phyloP scores from a whole-genome alignment of 2,797 vertebrate species.

The Orestias chungarensis region DNA sequence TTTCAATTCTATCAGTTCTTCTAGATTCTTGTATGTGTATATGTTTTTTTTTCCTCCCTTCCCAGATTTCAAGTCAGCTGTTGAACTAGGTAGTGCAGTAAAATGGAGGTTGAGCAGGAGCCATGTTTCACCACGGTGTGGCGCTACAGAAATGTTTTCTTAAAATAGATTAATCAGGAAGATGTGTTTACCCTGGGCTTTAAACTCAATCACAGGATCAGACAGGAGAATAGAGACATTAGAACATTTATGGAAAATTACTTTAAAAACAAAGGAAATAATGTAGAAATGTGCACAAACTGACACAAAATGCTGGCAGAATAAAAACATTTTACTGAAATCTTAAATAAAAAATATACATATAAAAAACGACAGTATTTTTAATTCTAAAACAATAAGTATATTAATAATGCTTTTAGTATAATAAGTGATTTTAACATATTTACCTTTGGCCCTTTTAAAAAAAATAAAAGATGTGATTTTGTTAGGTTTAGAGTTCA shows the following conservation, averaged over 20 bases:
- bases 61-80: too few species aligned
- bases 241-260: too few species aligned
- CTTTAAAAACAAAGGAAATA: neutral
- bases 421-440: too few species aligned
- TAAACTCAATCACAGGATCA: neutral
- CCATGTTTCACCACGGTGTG: slow-evolving; percentile 40
- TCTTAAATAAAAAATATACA: neutral
- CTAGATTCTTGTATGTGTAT: too few species aligned
- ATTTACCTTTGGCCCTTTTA: too few species aligned
- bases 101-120: neutral
- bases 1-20: too few species aligned
- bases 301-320: neutral
- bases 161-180: neutral
- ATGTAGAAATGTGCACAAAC: neutral
- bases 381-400: neutral
- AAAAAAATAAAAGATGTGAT: too few species aligned
- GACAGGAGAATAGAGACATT: slow-evolving; percentile 9
- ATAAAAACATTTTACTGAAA: neutral
- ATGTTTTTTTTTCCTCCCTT: too few species aligned
- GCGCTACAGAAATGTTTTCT: slow-evolving; percentile 18
- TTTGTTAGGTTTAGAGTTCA: too few species aligned
- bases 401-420: neutral
- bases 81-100: too few species aligned
- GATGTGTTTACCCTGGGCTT: neutral
- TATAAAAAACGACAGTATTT: neutral